Conservation (phyloP, 1,140 invertebrate genomes). For the Diuraphis noxia region DNA sequence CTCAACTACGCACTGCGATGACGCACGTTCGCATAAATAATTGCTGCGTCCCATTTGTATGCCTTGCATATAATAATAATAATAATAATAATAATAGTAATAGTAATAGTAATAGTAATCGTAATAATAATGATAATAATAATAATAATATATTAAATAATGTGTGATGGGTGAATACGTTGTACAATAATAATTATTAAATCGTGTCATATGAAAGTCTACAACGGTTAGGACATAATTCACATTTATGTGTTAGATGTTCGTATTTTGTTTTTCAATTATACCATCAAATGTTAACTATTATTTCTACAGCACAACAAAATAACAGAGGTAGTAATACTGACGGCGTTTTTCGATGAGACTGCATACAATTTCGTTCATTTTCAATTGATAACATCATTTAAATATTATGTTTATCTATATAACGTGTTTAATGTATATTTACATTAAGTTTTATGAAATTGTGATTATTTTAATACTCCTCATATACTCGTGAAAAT, state of each 20-base stretch:
- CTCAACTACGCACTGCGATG: background rate
- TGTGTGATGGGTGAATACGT: background rate
- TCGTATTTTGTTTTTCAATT: background rate
- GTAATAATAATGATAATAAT: too few relatives aligned
- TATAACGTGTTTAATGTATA: background rate
- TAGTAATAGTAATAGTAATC: too few relatives aligned
- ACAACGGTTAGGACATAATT: background rate
- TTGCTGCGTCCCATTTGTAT: background rate
- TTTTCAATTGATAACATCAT: background rate
- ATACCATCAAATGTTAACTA: background rate
- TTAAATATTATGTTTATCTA: background rate
- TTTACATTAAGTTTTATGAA: background rate
- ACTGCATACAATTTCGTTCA: background rate
- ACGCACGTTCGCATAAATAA: background rate
- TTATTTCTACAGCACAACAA: background rate
- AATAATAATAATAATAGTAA: too few relatives aligned
- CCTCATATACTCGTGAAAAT: background rate
- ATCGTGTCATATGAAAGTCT: background rate
- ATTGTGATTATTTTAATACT: background rate
- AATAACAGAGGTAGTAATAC: background rate
- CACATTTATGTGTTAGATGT: background rate
- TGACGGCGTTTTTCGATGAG: background rate
- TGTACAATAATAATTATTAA: background rate
- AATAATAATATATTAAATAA: too few relatives aligned
- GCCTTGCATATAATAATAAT: background rate